Evolutionary conservation across 1,140 invertebrate species (phyloP).

Genomic region (Cataglyphis hispanica): DNA sequence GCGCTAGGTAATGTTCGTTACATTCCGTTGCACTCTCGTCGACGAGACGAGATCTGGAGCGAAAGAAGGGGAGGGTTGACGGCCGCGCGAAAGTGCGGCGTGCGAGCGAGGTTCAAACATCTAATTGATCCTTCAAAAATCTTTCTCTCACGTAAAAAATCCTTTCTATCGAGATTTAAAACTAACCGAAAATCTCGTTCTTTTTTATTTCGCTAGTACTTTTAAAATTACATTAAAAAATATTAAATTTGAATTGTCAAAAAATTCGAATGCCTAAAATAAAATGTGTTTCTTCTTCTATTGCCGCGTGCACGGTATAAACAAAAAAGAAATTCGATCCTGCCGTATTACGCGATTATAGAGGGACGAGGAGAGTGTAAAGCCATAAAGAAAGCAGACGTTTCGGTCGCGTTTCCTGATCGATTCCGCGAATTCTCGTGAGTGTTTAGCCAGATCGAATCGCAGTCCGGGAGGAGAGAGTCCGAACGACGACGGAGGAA

Average conservation of each 20-base stretch:
- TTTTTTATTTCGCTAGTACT: no score
- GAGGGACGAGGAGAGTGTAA: neutral
- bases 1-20: neutral
- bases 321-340: neutral
- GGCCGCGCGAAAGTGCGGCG: neutral
- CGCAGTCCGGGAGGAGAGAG: constrained; percentile 46
- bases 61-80: neutral
- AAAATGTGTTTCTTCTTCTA: no score
- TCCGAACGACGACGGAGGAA: constrained; percentile 63
- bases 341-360: constrained; percentile 2
- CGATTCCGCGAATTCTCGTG: constrained; percentile 49
- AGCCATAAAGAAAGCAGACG: constrained; percentile 31
- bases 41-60: constrained; percentile 10
- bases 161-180: no score
- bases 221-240: neutral
- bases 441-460: constrained; percentile 56
- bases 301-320: neutral
- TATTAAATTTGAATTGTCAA: neutral
- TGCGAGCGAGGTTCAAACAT: neutral
- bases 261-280: neutral
- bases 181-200: no score
- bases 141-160: neutral
- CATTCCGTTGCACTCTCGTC: constrained; percentile 16
- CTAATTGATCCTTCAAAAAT: neutral
- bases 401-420: constrained; percentile 41